Base-by-base conservation (phyloP, 2,113 vertebrate species). In the Passerina amoena region DNA sequence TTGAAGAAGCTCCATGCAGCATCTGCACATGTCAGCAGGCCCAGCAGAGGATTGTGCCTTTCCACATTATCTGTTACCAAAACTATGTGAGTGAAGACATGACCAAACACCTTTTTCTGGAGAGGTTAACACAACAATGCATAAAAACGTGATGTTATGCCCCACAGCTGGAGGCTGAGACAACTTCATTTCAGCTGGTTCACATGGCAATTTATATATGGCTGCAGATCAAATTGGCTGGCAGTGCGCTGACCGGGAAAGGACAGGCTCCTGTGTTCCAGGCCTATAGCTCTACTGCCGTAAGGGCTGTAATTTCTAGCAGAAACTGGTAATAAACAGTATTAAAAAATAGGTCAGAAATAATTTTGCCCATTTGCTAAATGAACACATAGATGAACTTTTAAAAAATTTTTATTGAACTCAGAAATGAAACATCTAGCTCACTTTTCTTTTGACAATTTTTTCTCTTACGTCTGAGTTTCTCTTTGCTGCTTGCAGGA, bases 231-330 rank as follows among this genome's bases (percentile, higher is more conserved):
- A 60, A 80, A 76, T 28, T 56, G 28, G 11, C 13, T 82, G 47
- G 24, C 33, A 53, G 40, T 18, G 31, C 0, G 0, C 45, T 77
- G 76, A 25, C 11, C 0, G 0, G 57, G 68, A 83, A 70, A 72
- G 37, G n/a, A 45, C 17, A 16, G 1, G 5, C 5, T 61, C 45
- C n/a, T 23, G 4, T 25, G 24, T 56, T 88, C 54, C 59, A 61
- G 64, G 23, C 25, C 63, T 44, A 33, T 12, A 66, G 47, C 23
- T 40, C 37, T 57, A 2, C 37, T 75, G 28, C n/a, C 5, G 0
- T 24, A 53, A 83, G 28, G 33, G 9, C 38, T 27, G 25, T 8
- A 21, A 73, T 53, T 94, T 81, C 38, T 69, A 33, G 12, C 0
- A 65, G 45, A 50, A 92, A 73, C 4, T 37, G 10, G 14, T n/a